These are phyloP conservation scores for Eupithecia exiguata DNA, from an alignment of 2,888 invertebrate species.

Conservation along the genomic window DNA sequence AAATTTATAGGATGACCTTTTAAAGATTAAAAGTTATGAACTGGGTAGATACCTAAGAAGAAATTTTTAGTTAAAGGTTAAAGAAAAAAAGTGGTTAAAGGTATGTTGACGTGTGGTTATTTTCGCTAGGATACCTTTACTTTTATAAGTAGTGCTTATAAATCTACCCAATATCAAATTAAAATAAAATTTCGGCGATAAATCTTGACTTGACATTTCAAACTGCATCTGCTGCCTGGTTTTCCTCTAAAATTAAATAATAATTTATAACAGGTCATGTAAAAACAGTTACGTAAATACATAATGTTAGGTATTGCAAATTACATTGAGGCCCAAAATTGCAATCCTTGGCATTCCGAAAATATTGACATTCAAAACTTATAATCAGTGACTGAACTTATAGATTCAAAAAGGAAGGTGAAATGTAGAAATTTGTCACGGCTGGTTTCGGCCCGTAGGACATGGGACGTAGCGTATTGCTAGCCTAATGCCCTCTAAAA, in stretches of 20 bases:
- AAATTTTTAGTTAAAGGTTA: too few relatives aligned
- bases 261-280: slow-evolving; percentile 25
- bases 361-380: slow-evolving; percentile 38
- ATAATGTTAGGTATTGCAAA: slow-evolving; percentile 27
- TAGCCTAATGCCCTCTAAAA: not conserved
- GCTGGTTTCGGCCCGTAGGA: not conserved
- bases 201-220: not conserved
- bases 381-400: slow-evolving; percentile 22
- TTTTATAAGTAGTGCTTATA: not conserved
- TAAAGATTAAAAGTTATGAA: not conserved
- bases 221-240: not conserved
- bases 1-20: slow-evolving; percentile 1
- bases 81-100: too few relatives aligned
- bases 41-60: too few relatives aligned
- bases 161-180: not conserved
- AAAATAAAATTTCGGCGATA: not conserved
- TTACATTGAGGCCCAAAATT: slow-evolving; percentile 37
- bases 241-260: slow-evolving; percentile 1
- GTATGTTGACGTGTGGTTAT: too few relatives aligned
- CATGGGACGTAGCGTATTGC: not conserved
- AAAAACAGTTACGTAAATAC: slow-evolving; percentile 24
- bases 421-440: not conserved
- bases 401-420: not conserved
- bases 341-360: slow-evolving; percentile 40
- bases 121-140: not conserved